Conservation (phyloP, 2,113 vertebrate species). For the Seriola quinqueradiata region DNA sequence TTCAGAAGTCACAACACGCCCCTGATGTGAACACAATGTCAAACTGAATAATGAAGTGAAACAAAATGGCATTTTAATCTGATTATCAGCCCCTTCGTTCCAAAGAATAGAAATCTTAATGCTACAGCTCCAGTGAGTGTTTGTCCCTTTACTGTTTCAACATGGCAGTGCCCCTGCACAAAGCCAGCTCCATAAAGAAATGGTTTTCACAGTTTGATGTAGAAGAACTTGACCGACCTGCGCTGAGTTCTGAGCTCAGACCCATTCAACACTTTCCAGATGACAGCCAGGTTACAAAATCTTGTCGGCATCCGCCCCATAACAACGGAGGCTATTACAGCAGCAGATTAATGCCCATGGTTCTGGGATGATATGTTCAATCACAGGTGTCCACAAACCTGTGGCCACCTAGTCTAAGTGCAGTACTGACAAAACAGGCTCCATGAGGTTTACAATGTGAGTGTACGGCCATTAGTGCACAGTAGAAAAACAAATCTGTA, state of each 20-base stretch:
- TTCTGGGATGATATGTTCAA: not conserved
- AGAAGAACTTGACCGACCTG: not conserved
- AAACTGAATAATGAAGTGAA: not conserved
- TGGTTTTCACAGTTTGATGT: not conserved
- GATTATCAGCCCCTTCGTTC: not conserved
- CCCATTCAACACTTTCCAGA: not conserved
- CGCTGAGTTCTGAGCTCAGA: not conserved
- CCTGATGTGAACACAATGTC: no score
- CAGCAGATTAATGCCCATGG: not conserved
- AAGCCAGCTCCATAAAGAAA: not conserved
- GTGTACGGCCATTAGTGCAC: not conserved
- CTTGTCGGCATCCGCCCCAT: no score
- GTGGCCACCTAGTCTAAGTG: not conserved
- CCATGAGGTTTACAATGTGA: not conserved
- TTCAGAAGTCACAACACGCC: no score
- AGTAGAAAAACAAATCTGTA: not conserved
- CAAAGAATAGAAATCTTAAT: not conserved
- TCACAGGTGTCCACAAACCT: constrained; percentile 11
- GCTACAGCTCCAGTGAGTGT: not conserved
- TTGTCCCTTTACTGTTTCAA: not conserved
- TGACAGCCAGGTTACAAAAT: not conserved
- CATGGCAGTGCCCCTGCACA: not conserved
- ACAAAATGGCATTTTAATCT: not conserved
- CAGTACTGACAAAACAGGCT: not conserved
- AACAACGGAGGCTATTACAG: not conserved